Evolutionary conservation across 2,113 vertebrate species (phyloP).

Genomic region (Arizona elegans): DNA sequence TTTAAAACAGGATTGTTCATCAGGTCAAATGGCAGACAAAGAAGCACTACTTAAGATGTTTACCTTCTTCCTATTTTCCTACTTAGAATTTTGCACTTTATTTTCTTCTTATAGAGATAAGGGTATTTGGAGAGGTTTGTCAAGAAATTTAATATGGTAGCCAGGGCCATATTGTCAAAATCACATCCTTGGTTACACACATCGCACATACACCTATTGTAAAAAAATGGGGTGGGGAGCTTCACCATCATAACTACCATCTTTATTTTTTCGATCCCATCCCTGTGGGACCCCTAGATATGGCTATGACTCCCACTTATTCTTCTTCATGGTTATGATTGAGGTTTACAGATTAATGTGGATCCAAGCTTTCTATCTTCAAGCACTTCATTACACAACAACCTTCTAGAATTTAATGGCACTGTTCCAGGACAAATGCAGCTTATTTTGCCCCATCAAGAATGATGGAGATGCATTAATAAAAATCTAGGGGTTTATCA

Average conservation of each 20-base stretch:
- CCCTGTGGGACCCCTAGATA: not conserved
- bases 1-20: not conserved
- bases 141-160: not conserved
- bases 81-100: not conserved
- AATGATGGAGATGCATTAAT: not conserved
- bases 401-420: not conserved
- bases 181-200: not conserved
- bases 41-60: not conserved
- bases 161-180: not conserved
- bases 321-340: not conserved
- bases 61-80: not conserved
- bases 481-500: not conserved
- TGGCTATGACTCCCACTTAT: not conserved
- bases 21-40: not conserved
- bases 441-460: not conserved
- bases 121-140: not conserved
- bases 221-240: not conserved
- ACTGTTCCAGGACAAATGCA: not conserved
- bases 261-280: not conserved
- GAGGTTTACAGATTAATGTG: not conserved
- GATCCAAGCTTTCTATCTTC: not conserved
- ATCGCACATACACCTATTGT: not conserved
- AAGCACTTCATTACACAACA: not conserved
- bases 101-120: not conserved
- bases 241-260: not conserved